phyloP scores from a whole-genome alignment of 2,113 vertebrate species.

The Redunca redunca region DNA sequence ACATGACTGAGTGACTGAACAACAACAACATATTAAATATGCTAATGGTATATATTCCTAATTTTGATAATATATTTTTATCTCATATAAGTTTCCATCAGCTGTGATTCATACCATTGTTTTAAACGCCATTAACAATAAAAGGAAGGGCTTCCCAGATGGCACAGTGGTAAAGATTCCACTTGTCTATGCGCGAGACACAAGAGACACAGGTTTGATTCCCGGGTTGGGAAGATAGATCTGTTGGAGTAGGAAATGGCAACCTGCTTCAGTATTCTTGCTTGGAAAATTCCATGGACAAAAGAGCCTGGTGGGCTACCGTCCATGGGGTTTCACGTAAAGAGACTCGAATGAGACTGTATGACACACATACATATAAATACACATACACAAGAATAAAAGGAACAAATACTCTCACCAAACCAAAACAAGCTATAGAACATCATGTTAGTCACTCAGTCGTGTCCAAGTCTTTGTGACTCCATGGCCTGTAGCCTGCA shows the following conservation, averaged over 20 bases:
- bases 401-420: background rate
- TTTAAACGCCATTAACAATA: background rate
- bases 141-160: background rate
- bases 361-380: background rate
- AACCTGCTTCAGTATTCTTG: background rate
- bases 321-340: rapidly evolving
- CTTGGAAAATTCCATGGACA: background rate
- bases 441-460: background rate
- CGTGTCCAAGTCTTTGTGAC: background rate
- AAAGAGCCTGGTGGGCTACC: background rate
- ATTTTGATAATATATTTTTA: background rate
- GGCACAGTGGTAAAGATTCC: background rate
- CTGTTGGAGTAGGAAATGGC: background rate
- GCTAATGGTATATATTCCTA: background rate
- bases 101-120: background rate
- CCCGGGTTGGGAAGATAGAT: background rate
- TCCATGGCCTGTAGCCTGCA: background rate
- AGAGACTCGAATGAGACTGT: background rate
- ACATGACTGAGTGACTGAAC: background rate
- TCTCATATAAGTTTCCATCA: background rate
- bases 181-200: background rate
- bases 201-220: background rate
- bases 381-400: background rate
- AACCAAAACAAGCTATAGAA: background rate
- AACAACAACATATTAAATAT: background rate